Evolutionary conservation across 2,113 vertebrate genomes (phyloP), one percentile per base, ranked within the genome.

Genomic region (Copsychus sechellarum): DNA sequence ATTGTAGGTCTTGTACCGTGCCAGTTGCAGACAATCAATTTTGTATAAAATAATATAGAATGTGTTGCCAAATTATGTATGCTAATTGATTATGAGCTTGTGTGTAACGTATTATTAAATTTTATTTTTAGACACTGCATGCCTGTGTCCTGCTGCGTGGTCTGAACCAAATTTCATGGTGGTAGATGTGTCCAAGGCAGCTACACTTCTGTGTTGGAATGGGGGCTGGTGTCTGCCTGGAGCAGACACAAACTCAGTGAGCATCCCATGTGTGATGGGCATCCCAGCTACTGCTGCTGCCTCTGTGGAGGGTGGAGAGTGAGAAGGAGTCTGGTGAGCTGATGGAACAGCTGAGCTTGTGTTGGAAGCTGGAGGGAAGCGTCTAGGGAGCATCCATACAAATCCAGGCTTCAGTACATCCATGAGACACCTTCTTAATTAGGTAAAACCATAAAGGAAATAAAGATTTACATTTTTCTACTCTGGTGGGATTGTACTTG

Each of bases 21-120:
- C 74, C 71, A 66, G 57, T 85, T 88, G 58, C 50, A 86, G 84
- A 65, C 74, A 83, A 82, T 95, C 81, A 54, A 66, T 88, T 93
- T 93, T 4, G 6, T 66, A 87, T 91, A 66, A 91, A 92, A 82
- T 95, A 89, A 45, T 87, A 56, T 7, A 38, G 78, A 69, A 60
- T 58, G 45, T 65, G 50, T 61, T 94, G 90, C 83, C 54, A 40
- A 73, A 92, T 95, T 76, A 76, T 76, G 51, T 54, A 92, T 77
- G 85, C 74, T 88, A 94, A 94, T 95, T 88, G 94, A 96, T 96
- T 90, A 70, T 86, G 71, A 92, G 54, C 65, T 56, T 42, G n/a
- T 78, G 57, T 89, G 31, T 71, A 88, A 77, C 36, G 48, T 76
- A 62, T 81, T 92, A 76, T 80, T 89, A 86, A 36, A 71, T 80